These are phyloP conservation scores for Mormoops blainvillei DNA, from an alignment of 2,113 vertebrate species.

Conservation along the genomic window DNA sequence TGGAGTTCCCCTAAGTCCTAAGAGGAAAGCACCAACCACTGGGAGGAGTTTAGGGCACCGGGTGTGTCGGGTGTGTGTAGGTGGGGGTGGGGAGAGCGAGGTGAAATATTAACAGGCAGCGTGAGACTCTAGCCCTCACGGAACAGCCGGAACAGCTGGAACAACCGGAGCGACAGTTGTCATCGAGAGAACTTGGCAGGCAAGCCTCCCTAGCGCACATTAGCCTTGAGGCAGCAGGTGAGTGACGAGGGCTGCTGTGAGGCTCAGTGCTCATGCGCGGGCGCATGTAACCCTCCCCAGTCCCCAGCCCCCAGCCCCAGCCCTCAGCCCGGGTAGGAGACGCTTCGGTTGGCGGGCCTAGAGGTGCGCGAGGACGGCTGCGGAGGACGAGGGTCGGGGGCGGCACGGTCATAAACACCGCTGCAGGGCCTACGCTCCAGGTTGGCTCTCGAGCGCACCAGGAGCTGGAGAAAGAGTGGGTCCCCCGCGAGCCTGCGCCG, in stretches of 20 bases:
- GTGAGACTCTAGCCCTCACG: neutral
- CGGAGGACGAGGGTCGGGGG: neutral
- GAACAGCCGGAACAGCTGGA: neutral
- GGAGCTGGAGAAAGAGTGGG: neutral
- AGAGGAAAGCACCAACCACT: conserved; percentile 63
- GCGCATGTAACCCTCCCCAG: neutral
- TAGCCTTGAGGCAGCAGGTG: neutral
- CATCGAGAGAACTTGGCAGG: neutral
- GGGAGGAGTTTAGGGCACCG: neutral
- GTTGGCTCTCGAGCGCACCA: neutral
- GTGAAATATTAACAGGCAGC: neutral
- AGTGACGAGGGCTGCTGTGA: fast-evolving
- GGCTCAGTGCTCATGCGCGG: neutral
- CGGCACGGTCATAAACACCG: fast-evolving
- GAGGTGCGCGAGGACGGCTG: neutral
- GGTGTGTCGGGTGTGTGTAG: neutral
- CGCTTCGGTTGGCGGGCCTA: fast-evolving
- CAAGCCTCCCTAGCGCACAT: neutral
- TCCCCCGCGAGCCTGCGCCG: no score
- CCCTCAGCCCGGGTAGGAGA: neutral
- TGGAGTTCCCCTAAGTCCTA: conserved; percentile 60
- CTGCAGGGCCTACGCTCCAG: no score
- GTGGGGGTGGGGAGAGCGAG: neutral
- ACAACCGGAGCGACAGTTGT: neutral
- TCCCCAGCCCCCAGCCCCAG: no score